A percentile compares a stretch with the other conserved stretches of the same genome.
phyloP scores from a whole-genome alignment of 2,888 invertebrate species.

The Fissipunctia ypsillon region DNA sequence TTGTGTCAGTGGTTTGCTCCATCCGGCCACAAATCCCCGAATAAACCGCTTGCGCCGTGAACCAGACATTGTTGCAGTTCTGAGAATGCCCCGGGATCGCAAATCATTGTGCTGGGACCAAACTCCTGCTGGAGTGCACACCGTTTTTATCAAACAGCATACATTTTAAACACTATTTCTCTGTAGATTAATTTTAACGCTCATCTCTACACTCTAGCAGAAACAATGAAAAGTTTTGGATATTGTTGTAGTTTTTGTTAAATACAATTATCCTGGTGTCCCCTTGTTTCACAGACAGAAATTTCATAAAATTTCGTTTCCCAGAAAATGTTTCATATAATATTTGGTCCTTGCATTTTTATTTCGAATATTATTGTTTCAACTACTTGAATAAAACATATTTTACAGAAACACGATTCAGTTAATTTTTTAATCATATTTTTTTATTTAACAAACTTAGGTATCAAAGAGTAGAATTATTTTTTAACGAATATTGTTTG shows the following conservation, averaged over 20 bases:
- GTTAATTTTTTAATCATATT: too few species aligned
- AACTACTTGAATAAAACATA: too few species aligned
- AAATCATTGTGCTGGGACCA: constrained; percentile 46
- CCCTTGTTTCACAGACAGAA: too few species aligned
- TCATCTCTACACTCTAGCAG: constrained; percentile 1
- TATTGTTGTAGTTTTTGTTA: not conserved
- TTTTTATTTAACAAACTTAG: too few species aligned
- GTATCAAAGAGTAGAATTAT: too few species aligned
- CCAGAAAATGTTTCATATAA: too few species aligned
- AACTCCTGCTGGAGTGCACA: not conserved
- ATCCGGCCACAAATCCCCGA: constrained; percentile 38
- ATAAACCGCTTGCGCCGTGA: constrained; percentile 31
- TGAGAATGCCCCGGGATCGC: constrained; percentile 38
- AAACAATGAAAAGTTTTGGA: constrained; percentile 6
- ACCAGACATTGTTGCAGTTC: constrained; percentile 45
- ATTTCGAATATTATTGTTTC: too few species aligned
- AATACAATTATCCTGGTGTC: too few species aligned
- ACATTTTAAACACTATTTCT: constrained; percentile 24
- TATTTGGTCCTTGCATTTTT: too few species aligned
- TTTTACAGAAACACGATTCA: too few species aligned
- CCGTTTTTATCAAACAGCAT: constrained; percentile 26
- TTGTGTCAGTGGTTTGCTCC: constrained; percentile 34
- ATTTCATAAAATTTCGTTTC: too few species aligned
- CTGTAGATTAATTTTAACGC: constrained; percentile 7
- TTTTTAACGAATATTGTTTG: too few species aligned